These are phyloP conservation scores for Cydia strobilella DNA, from an alignment of 1,140 invertebrate genomes.

Conservation along the genomic window DNA sequence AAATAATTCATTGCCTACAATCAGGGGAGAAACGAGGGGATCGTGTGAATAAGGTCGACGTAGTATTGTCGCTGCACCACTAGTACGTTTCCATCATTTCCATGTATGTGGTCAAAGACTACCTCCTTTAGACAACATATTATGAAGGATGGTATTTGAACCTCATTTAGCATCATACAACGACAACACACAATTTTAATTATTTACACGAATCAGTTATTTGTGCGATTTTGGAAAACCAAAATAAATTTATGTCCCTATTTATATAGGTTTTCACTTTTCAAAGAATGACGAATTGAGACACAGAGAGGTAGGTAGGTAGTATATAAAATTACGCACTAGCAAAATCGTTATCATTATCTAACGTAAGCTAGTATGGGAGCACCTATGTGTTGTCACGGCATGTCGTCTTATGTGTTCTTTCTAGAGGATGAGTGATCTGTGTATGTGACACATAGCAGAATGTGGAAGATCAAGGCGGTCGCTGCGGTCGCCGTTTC, in stretches of 20 bases:
- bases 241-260: no score
- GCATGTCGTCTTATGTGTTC: background rate
- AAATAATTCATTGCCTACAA: conserved; percentile 55
- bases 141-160: background rate
- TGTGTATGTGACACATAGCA: conserved; percentile 17
- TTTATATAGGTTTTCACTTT: no score
- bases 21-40: conserved; percentile 62
- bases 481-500: conserved; percentile 53
- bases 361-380: background rate
- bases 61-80: conserved; percentile 66
- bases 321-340: no score
- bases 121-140: background rate
- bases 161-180: no score
- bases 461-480: conserved; percentile 62
- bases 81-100: conserved; percentile 51
- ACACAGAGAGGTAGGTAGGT: no score
- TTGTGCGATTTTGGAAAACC: no score
- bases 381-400: background rate
- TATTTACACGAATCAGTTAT: no score
- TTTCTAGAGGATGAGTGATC: background rate
- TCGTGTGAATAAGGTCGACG: conserved; percentile 73
- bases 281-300: no score
- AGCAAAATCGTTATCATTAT: background rate
- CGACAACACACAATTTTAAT: no score
- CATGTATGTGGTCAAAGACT: conserved; percentile 36